Percentiles rank a stretch among this genome's conserved stretches.
phyloP scores from a whole-genome alignment of 2,113 vertebrate species.

The Etheostoma cragini region DNA sequence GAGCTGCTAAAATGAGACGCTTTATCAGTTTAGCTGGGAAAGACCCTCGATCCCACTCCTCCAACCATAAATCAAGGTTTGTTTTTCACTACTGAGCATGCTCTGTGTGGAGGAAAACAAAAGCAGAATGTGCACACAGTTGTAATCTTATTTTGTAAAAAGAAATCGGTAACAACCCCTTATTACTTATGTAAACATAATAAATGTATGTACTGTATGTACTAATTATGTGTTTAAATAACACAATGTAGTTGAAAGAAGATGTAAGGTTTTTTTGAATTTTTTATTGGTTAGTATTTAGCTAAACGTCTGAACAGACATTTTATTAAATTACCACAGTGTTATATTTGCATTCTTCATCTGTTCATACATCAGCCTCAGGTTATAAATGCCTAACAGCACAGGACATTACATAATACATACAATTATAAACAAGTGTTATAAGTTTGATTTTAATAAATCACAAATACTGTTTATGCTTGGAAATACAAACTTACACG shows the following conservation, averaged over 20 bases:
- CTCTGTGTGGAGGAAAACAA: slow-evolving; percentile 23
- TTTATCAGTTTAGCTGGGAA: slow-evolving; percentile 77
- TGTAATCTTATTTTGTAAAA: slow-evolving; percentile 36
- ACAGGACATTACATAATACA: neutral
- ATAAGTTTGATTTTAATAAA: slow-evolving; percentile 3
- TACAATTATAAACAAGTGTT: neutral
- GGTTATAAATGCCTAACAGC: neutral
- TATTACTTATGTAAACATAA: slow-evolving; percentile 11
- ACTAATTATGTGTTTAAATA: neutral
- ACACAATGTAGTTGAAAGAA: neutral
- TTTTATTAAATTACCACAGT: neutral
- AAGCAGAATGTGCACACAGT: slow-evolving; percentile 33
- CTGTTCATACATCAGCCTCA: neutral
- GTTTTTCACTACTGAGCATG: slow-evolving; percentile 56
- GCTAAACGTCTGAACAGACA: neutral
- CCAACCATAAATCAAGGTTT: slow-evolving; percentile 67
- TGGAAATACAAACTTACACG: neutral
- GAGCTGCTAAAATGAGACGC: slow-evolving; percentile 76
- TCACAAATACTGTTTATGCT: neutral
- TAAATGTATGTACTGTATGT: too few relatives aligned
- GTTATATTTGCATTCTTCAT: neutral
- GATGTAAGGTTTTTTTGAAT: neutral
- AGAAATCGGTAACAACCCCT: neutral
- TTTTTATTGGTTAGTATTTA: neutral
- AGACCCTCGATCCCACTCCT: slow-evolving; percentile 59